Conservation (phyloP, 2,888 invertebrate genomes). For the Eupithecia insigniata region DNA sequence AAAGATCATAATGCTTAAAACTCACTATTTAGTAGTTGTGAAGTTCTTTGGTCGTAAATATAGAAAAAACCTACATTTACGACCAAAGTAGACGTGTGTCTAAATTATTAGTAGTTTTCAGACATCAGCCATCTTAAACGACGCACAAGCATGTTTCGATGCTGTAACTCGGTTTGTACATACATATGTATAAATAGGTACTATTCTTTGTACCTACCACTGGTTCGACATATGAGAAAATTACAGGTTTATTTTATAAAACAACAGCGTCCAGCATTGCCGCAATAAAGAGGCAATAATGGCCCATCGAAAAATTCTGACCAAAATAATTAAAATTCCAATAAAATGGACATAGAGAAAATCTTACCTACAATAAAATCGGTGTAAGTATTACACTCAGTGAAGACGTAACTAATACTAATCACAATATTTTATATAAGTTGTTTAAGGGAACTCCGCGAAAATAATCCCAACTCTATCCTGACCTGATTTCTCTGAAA, state of each 20-base stretch:
- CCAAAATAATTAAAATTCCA: not conserved
- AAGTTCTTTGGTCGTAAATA: too few relatives aligned
- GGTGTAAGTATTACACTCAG: not conserved
- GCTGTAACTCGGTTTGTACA: not conserved
- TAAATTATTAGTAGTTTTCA: not conserved
- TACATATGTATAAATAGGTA: too few relatives aligned
- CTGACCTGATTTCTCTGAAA: too few relatives aligned
- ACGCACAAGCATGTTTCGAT: not conserved
- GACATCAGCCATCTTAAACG: not conserved
- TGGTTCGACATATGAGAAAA: not conserved
- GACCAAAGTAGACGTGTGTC: not conserved
- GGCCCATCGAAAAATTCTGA: not conserved
- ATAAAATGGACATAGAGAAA: not conserved
- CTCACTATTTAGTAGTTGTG: too few relatives aligned
- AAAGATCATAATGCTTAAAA: not conserved
- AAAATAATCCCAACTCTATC: too few relatives aligned
- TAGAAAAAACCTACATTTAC: not conserved
- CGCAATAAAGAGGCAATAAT: not conserved
- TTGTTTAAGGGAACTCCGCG: too few relatives aligned
- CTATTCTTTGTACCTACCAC: too few relatives aligned
- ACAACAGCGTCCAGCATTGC: not conserved
- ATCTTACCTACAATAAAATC: not conserved
- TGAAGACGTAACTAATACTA: constrained; percentile 12
- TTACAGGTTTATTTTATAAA: not conserved
- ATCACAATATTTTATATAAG: constrained; percentile 23